Evolutionary conservation across 2,888 invertebrate genomes (phyloP), one percentile per base, ranked within the genome.

Genomic region (Melieria omissa): DNA sequence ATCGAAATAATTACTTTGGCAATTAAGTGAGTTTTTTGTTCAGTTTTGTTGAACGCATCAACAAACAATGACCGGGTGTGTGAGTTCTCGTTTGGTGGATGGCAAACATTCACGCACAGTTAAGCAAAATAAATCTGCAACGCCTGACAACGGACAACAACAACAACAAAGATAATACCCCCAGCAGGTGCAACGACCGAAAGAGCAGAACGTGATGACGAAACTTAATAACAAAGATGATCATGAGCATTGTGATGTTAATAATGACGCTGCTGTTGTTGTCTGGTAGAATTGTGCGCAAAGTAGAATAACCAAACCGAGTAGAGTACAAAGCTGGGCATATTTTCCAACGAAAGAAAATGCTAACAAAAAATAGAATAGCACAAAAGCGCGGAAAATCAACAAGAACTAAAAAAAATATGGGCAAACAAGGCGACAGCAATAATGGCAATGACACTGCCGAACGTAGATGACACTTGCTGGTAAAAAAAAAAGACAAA

Each of bases 101-200:
- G n/a, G 46, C 58, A 41, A 60, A 46, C 45, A 60, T 65, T 72
- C 60, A 70, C 65, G 68, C 72, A 64, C 45, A 68, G 72, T 68
- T 70, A 65, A 74, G 45, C 61, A 58, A 62, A 70, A 60, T 47
- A 67, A 70, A 9, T 8, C 57, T 12, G 12, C 42, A 47, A 9
- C 47, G 42, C 10, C 45, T 8, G 46, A 57, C 16, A 49, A 65
- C 9, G 58, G 16, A 47, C 46, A 42, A 14, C 29, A 70, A 54
- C 4, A 46, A 62, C 47, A 52, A 42, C n/a, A 61, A 52, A 49
- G 47, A 58, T 16, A 71, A 45, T 62, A 44, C 68, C 9, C 54
- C 42, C 55, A 60, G 67, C 65, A 72, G 44, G 61, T 63, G 70
- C 74, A 69, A 61, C 41, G 73, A 74, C 67, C 70, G 29, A 6